phyloP scores from a whole-genome alignment of 2,888 invertebrate species.

The Alsophila aescularia region DNA sequence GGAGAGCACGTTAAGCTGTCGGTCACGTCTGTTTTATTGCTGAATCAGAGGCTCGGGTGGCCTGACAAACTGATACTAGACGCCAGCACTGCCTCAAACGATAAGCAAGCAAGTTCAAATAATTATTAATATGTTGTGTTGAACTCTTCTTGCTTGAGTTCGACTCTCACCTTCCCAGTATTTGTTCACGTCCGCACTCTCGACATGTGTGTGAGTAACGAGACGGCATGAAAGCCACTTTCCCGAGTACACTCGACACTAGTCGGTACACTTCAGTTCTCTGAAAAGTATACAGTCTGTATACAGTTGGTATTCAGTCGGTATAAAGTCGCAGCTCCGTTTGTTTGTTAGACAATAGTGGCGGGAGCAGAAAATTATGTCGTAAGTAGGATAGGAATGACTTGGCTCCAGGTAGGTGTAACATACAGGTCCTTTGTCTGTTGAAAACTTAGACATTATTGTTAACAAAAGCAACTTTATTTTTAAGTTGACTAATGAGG shows the following conservation, averaged over 20 bases:
- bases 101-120: no score
- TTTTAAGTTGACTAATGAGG: no score
- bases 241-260: conserved; percentile 33
- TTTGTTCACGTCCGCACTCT: conserved; percentile 4
- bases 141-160: no score
- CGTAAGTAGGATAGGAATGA: neutral
- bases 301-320: conserved; percentile 1
- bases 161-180: neutral
- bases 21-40: no score
- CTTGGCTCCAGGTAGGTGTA: neutral
- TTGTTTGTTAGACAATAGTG: conserved; percentile 23
- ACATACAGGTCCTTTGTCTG: no score
- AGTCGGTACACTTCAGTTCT: conserved; percentile 33
- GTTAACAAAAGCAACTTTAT: no score
- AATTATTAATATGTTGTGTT: no score
- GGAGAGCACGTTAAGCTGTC: no score
- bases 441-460: no score
- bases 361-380: conserved; percentile 4
- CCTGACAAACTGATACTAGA: no score
- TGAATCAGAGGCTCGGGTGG: no score
- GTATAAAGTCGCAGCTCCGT: neutral
- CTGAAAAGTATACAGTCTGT: conserved; percentile 25
- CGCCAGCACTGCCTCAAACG: no score
- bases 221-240: conserved; percentile 38
- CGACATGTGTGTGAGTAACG: conserved; percentile 28